A percentile compares a stretch with the other conserved stretches of the same genome.
Conservation (phyloP, 2,113 vertebrate species). For the Alethe castanea region DNA sequence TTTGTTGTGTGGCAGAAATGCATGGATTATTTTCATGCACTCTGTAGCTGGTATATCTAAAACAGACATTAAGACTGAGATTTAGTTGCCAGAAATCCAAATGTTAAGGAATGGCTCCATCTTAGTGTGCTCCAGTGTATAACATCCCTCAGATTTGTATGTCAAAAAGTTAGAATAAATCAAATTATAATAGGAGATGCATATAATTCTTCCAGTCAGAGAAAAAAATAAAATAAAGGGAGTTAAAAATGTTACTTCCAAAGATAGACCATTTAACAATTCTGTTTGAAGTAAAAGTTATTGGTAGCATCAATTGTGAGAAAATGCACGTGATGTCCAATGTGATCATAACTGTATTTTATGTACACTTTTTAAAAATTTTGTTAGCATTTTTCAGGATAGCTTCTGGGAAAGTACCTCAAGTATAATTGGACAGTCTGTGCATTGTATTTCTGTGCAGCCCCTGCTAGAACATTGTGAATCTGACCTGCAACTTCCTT, state of each 20-base stretch:
- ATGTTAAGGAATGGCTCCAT: constrained; percentile 67
- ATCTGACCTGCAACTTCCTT: not conserved
- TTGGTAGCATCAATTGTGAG: not conserved
- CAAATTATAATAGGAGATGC: not conserved
- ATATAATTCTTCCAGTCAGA: not conserved
- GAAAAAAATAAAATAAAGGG: not conserved
- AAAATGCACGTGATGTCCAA: not conserved
- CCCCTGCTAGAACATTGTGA: not conserved
- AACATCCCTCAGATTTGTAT: constrained; percentile 6
- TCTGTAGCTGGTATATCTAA: not conserved
- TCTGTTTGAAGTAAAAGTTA: not conserved
- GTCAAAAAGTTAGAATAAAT: not conserved
- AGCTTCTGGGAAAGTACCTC: not conserved
- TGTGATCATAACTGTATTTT: not conserved
- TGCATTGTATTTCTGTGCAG: not conserved
- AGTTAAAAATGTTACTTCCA: not conserved
- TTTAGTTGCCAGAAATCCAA: constrained; percentile 5
- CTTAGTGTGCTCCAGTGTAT: constrained; percentile 59
- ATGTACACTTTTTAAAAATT: not conserved
- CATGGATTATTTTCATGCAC: not conserved
- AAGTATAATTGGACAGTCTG: not conserved
- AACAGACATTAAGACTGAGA: not conserved
- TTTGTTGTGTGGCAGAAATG: not conserved
- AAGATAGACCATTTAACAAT: not conserved
- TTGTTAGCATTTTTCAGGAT: not conserved